These are phyloP conservation scores for Conops quadrifasciatus DNA, from an alignment of 2,888 invertebrate species.

Conservation along the genomic window DNA sequence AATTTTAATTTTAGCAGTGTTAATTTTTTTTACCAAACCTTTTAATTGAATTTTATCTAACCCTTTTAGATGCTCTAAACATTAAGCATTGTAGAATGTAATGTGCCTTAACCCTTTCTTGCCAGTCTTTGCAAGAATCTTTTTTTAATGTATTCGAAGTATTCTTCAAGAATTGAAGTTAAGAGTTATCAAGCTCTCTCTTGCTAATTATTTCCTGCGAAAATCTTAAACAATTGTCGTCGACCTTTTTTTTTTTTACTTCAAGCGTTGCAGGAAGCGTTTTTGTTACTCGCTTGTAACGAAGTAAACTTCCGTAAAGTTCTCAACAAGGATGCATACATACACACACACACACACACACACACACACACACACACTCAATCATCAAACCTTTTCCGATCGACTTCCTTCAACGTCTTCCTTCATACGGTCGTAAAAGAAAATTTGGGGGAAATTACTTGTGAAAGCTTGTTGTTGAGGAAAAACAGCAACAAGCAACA, in stretches of 20 bases:
- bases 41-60: no score
- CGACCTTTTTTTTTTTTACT: conserved; percentile 4
- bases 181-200: no score
- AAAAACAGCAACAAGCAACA: not conserved
- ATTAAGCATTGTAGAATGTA: no score
- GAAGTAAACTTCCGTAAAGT: conserved; percentile 7
- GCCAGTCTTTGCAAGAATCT: not conserved
- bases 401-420: no score
- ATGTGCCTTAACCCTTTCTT: no score
- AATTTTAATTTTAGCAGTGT: no score
- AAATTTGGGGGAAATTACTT: not conserved
- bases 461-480: not conserved
- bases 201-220: conserved; percentile 21
- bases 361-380: not conserved
- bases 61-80: no score
- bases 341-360: not conserved
- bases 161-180: not conserved
- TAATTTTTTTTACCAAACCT: no score
- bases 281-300: not conserved
- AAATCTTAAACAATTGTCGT: conserved; percentile 12
- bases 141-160: not conserved
- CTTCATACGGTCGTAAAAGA: not conserved
- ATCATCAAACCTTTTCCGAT: no score
- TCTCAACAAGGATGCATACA: not conserved
- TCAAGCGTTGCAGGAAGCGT: not conserved